Evolutionary conservation across 2,888 invertebrate genomes (phyloP).

Genomic region (Drosophila picticornis): DNA sequence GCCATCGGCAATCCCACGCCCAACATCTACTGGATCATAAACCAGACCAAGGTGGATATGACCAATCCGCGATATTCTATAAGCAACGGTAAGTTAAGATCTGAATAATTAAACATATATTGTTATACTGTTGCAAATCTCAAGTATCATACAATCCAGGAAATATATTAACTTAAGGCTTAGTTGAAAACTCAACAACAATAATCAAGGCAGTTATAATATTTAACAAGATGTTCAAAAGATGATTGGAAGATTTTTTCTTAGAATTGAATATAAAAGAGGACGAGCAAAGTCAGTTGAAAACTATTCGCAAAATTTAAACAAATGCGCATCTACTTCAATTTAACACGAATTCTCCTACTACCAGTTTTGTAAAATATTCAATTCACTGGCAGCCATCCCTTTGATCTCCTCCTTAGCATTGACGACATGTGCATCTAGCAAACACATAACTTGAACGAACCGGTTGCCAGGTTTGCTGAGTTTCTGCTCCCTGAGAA

Average conservation of each 20-base stretch:
- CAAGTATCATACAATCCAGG: background rate
- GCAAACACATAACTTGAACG: conserved; percentile 17
- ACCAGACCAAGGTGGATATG: conserved; percentile 95
- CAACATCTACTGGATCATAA: conserved; percentile 96
- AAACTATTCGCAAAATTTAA: background rate
- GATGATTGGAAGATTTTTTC: background rate
- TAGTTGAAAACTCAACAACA: background rate
- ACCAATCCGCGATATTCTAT: conserved; percentile 94
- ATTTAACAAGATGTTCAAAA: background rate
- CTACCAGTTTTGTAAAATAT: background rate
- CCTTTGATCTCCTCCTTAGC: conserved; percentile 39
- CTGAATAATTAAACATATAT: background rate
- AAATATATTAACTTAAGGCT: background rate
- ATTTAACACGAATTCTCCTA: background rate
- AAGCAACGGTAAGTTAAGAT: conserved; percentile 89
- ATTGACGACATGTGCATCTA: conserved; percentile 24
- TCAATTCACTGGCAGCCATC: conserved; percentile 14
- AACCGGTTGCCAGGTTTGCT: conserved; percentile 29
- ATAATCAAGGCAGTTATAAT: background rate
- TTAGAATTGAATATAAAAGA: background rate
- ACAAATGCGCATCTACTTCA: background rate
- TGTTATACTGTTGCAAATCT: background rate
- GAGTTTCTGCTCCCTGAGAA: conserved; percentile 11
- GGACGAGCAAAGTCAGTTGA: background rate
- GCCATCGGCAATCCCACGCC: conserved; percentile 94